Evolutionary conservation across 2,113 vertebrate species (phyloP).

Genomic region (Hucho hucho): DNA sequence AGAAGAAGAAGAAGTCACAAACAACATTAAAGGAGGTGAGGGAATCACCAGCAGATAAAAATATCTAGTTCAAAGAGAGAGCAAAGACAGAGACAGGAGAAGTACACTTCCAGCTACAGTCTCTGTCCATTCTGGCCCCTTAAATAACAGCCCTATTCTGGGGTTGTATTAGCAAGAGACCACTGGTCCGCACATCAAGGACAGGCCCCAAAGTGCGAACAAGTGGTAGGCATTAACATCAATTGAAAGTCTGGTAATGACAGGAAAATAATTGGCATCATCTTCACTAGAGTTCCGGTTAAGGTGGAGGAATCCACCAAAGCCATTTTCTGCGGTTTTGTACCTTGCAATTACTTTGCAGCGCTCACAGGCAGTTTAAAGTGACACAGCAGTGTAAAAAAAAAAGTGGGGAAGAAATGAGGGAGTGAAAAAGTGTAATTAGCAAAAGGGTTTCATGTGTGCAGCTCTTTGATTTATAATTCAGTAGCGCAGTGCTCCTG

Average conservation of each 20-base stretch:
- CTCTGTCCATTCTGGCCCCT: neutral
- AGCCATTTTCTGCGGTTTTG: constrained; percentile 33
- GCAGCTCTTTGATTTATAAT: constrained; percentile 78
- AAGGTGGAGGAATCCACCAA: constrained; percentile 24
- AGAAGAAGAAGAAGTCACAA: constrained; percentile 66
- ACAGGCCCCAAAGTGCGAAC: constrained; percentile 38
- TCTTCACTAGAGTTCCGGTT: constrained; percentile 51
- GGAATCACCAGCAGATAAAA: constrained; percentile 60
- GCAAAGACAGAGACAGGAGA: neutral
- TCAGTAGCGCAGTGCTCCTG: constrained; percentile 65
- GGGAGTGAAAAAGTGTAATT: constrained; percentile 66
- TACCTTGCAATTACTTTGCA: constrained; percentile 52
- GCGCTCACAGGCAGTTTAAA: constrained; percentile 52
- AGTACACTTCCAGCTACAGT: neutral
- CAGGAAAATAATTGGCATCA: constrained; percentile 58
- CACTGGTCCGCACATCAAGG: constrained; percentile 55
- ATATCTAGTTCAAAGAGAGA: constrained; percentile 51
- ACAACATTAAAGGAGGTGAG: constrained; percentile 43
- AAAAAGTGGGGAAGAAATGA: constrained; percentile 32
- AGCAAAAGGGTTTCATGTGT: constrained; percentile 67
- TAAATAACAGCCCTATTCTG: neutral
- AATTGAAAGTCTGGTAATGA: constrained; percentile 39
- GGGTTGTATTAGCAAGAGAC: neutral
- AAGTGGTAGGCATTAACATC: constrained; percentile 57
- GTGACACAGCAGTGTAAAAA: constrained; percentile 40